A percentile compares a stretch with the other conserved stretches of the same genome.
phyloP scores from a whole-genome alignment of 2,888 invertebrate species.

The Cynaeus angustus region DNA sequence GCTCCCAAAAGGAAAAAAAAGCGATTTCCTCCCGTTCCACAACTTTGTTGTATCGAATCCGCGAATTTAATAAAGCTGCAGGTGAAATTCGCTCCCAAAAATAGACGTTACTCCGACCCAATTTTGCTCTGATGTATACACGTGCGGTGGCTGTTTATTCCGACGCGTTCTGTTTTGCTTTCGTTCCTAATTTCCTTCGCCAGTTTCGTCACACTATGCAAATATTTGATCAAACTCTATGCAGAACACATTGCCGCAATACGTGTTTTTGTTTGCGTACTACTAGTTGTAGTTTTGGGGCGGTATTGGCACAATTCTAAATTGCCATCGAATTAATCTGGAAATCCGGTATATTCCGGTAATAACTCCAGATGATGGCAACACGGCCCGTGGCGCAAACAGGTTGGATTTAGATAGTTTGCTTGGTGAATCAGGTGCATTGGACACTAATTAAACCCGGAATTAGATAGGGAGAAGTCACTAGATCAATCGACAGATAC shows the following conservation, averaged over 20 bases:
- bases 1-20: conserved; percentile 18
- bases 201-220: conserved; percentile 50
- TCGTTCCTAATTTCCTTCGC: conserved; percentile 50
- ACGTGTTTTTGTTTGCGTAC: conserved; percentile 42
- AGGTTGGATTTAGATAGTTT: conserved; percentile 40
- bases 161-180: conserved; percentile 44
- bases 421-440: conserved; percentile 37
- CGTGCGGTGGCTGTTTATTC: conserved; percentile 44
- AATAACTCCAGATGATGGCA: conserved; percentile 35
- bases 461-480: conserved; percentile 12
- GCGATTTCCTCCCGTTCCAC: conserved; percentile 32
- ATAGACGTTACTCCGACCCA: conserved; percentile 37
- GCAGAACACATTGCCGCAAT: conserved; percentile 47
- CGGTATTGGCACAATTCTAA: conserved; percentile 32
- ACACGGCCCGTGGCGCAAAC: conserved; percentile 33
- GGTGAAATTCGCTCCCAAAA: conserved; percentile 37
- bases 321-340: conserved; percentile 40
- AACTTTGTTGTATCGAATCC: conserved; percentile 43
- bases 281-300: conserved; percentile 23
- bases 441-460: conserved; percentile 28
- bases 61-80: conserved; percentile 46
- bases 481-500: conserved; percentile 21
- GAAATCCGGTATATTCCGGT: conserved; percentile 31
- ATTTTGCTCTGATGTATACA: conserved; percentile 37
- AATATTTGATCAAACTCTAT: conserved; percentile 51